Base-by-base conservation (phyloP, 1,140 invertebrate species). In the Atta texana region DNA sequence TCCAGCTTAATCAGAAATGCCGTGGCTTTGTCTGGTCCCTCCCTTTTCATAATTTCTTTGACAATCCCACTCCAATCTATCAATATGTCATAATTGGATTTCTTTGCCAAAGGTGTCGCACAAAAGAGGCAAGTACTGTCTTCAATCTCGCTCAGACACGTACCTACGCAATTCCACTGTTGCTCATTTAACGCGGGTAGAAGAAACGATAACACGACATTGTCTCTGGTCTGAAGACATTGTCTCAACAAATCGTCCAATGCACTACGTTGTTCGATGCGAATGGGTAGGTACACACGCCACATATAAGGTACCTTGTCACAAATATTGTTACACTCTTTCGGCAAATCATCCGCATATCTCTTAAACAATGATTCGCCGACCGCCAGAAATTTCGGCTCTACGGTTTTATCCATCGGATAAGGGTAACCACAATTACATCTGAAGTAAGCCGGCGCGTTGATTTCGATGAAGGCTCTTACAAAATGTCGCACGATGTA, bases 261-360 rank as follows among this genome's bases (percentile, higher is more conserved):
- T 28, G 88, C 34, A 53, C 74, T 34, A 14, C 68, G 24, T 49
- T 87, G 86, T 63, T 93, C 87, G 12, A 85, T 57, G n/a, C 88
- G 91, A 39, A 92, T 24, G 1, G 87, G 64, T 44, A 95, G 85
- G 63, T 94, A 95, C 16, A 93, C 90, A 66, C 90, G 91, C 96
- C 96, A 97, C 90, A 96, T 95, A 87, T 95, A 96, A 53, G 96
- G 96, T 94, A 96, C 95, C 87, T 94, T 94, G 84, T 96, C 96
- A 87, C 96, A 96, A 39, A 96, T 88, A 78, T 88, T 71, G 49
- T 92, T 64, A 86, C 92, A 94, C 4, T 86, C 75, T 14, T 88
- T 86, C 59, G 91, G 71, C 21, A 68, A 21, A n/a, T 88, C 53
- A 21, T 89, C 51, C 5, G 31, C 84, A 21, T 94, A 92, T 90